Evolutionary conservation across 2,113 vertebrate species (phyloP).

Genomic region (Malurus melanocephalus): DNA sequence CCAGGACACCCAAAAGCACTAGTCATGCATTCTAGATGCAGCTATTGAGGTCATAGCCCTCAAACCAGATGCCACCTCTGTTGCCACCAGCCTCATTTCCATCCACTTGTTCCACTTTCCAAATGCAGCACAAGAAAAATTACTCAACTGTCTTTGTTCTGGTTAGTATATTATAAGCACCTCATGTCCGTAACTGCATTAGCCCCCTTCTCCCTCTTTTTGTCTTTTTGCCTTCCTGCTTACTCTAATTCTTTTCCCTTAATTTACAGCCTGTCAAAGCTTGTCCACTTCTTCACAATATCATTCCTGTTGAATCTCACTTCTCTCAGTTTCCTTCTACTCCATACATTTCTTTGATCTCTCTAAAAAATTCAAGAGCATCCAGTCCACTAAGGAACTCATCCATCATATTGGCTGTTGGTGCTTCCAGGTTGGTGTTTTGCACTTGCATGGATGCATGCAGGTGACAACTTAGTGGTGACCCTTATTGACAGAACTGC

Average conservation of each 20-base stretch:
- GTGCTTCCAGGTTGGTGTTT: neutral
- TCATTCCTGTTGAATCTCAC: neutral
- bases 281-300: neutral
- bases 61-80: neutral
- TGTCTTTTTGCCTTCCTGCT: neutral
- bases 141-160: neutral
- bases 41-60: neutral
- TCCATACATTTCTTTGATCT: neutral
- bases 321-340: neutral
- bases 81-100: neutral
- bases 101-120: neutral
- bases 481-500: neutral
- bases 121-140: neutral
- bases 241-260: neutral
- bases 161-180: neutral
- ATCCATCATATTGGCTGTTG: neutral
- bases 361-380: neutral
- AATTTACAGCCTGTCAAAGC: neutral
- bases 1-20: neutral
- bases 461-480: neutral
- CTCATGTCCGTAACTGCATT: neutral
- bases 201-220: accelerated
- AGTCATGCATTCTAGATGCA: neutral
- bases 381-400: neutral
- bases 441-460: neutral